These are phyloP conservation scores for Nerophis lumbriciformis DNA, from an alignment of 2,113 vertebrate genomes.

Conservation along the genomic window DNA sequence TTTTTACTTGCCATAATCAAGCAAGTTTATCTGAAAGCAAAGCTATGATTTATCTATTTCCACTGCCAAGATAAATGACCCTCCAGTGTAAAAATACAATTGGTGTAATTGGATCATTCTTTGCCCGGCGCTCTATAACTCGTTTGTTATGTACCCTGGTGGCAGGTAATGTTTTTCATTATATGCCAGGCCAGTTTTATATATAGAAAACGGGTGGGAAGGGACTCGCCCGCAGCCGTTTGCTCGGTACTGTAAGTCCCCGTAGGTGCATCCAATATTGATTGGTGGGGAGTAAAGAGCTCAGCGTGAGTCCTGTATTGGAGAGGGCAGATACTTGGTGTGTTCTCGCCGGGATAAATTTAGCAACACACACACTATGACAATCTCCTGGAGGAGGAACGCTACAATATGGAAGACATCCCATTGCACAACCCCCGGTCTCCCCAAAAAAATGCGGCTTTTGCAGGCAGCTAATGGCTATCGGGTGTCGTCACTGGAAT, in stretches of 20 bases:
- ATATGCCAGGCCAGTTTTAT: conserved; percentile 66
- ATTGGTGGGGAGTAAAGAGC: conserved; percentile 57
- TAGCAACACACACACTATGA: conserved; percentile 43
- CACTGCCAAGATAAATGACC: conserved; percentile 41
- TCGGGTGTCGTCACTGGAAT: background rate
- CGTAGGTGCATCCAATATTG: conserved; percentile 68
- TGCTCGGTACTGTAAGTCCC: conserved; percentile 56
- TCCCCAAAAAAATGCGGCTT: background rate
- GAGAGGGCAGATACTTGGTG: conserved; percentile 26
- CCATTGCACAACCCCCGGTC: background rate
- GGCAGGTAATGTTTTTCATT: conserved; percentile 69
- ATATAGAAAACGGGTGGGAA: conserved; percentile 67
- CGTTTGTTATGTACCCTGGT: conserved; percentile 55
- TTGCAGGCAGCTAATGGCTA: background rate
- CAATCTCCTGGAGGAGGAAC: conserved; percentile 32
- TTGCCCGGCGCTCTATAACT: conserved; percentile 47
- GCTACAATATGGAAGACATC: conserved; percentile 1
- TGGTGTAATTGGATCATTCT: conserved; percentile 70
- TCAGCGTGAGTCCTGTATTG: conserved; percentile 28
- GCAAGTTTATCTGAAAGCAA: conserved; percentile 40
- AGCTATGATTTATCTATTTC: conserved; percentile 50
- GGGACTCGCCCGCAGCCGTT: conserved; percentile 57
- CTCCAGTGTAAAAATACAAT: conserved; percentile 53
- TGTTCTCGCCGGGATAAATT: conserved; percentile 50
- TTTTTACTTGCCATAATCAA: conserved; percentile 46